Percentiles rank a stretch among this genome's conserved stretches.
Conservation (phyloP, 2,113 vertebrate genomes). For the Lethenteron reissneri region DNA sequence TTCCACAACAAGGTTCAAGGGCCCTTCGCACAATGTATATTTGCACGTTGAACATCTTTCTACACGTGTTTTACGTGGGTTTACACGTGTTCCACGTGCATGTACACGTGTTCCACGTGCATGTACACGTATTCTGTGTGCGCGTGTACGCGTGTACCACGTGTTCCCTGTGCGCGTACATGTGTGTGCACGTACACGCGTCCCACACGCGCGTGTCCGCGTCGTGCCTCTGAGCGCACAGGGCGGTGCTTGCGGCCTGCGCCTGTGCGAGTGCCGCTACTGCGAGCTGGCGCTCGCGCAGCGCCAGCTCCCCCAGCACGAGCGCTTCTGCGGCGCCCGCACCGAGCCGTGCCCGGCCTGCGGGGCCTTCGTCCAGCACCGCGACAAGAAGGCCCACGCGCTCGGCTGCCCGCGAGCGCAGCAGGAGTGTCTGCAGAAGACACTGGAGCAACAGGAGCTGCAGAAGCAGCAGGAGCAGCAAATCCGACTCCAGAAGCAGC, state of each 20-base stretch:
- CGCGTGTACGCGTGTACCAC: too few relatives aligned
- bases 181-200: too few relatives aligned
- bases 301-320: slow-evolving; percentile 48
- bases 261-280: slow-evolving; percentile 49
- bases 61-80: too few relatives aligned
- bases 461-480: not conserved
- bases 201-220: too few relatives aligned
- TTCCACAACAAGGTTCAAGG: too few relatives aligned
- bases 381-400: slow-evolving; percentile 44
- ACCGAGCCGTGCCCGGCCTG: slow-evolving; percentile 54
- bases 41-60: too few relatives aligned
- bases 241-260: slow-evolving; percentile 44
- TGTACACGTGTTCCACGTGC: too few relatives aligned
- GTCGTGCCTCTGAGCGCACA: slow-evolving; percentile 11
- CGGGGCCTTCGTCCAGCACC: slow-evolving; percentile 45
- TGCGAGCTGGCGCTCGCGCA: slow-evolving; percentile 58
- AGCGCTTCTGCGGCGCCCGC: slow-evolving; percentile 64
- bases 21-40: too few relatives aligned
- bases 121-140: too few relatives aligned
- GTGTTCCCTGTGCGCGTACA: too few relatives aligned
- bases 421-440: not conserved
- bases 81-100: too few relatives aligned
- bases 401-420: slow-evolving; percentile 20
- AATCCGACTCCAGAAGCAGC: not conserved
- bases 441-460: not conserved